phyloP scores from a whole-genome alignment of 2,888 invertebrate genomes.

The Tineola bisselliella region DNA sequence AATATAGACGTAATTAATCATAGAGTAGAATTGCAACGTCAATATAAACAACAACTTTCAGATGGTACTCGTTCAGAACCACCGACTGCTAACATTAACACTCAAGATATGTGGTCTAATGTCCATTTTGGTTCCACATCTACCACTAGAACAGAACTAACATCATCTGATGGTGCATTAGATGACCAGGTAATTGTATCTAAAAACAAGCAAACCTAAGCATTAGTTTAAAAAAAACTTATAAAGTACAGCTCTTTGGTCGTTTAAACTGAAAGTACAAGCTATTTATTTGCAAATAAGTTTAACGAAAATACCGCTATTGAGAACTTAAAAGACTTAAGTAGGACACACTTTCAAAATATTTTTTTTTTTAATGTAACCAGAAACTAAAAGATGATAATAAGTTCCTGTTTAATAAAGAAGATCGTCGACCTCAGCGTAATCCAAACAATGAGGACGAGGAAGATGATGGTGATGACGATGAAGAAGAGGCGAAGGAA shows the following conservation, averaged over 20 bases:
- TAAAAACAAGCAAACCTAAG: no score
- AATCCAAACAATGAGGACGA: neutral
- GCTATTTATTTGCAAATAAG: no score
- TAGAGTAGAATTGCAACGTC: neutral
- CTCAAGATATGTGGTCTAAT: constrained; percentile 40
- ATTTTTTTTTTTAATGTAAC: neutral
- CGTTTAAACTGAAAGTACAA: no score
- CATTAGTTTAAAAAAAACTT: no score
- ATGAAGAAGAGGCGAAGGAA: neutral
- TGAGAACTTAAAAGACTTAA: no score
- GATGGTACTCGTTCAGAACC: constrained; percentile 56
- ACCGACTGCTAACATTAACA: constrained; percentile 40
- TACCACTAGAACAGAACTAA: constrained; percentile 53
- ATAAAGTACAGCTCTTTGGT: no score
- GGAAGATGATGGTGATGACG: neutral
- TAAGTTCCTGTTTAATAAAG: neutral
- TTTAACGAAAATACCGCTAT: no score
- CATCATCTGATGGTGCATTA: constrained; percentile 37
- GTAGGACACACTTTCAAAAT: no score
- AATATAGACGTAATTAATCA: neutral
- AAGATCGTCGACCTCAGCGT: neutral
- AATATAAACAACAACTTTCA: constrained; percentile 20
- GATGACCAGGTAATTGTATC: constrained; percentile 53
- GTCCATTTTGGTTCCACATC: constrained; percentile 43
- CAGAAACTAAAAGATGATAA: neutral